Percentiles rank a stretch among this genome's conserved stretches.
Conservation (phyloP, 2,888 invertebrate genomes). For the Erebia aethiops region DNA sequence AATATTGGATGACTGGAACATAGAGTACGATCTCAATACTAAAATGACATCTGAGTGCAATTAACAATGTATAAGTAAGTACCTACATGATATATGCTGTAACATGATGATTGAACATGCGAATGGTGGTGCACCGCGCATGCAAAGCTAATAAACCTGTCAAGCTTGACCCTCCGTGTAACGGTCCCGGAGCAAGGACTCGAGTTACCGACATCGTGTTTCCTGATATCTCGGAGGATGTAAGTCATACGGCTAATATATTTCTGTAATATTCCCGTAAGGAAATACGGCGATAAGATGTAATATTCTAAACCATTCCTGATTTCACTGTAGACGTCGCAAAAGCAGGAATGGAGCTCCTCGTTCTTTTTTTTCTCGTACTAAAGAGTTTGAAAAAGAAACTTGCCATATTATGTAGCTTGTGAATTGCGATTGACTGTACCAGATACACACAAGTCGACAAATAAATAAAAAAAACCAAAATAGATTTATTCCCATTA, state of each 20-base stretch:
- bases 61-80: constrained; percentile 25
- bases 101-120: constrained; percentile 34
- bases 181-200: constrained; percentile 44
- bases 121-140: constrained; percentile 39
- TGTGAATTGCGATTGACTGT: neutral
- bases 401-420: neutral
- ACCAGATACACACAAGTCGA: too few species aligned
- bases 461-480: too few species aligned
- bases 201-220: constrained; percentile 57
- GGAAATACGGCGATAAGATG: constrained; percentile 14
- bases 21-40: neutral
- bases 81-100: constrained; percentile 14
- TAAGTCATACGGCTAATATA: constrained; percentile 38
- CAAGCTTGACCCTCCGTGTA: constrained; percentile 49
- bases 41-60: constrained; percentile 34
- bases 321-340: neutral
- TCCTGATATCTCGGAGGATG: constrained; percentile 51
- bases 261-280: constrained; percentile 17
- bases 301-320: constrained; percentile 8
- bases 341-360: neutral
- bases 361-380: neutral
- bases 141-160: constrained; percentile 47
- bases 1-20: neutral
- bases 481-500: too few species aligned
- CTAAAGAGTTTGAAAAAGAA: neutral